phyloP scores from a whole-genome alignment of 2,113 vertebrate genomes.

The Halcyon senegalensis region DNA sequence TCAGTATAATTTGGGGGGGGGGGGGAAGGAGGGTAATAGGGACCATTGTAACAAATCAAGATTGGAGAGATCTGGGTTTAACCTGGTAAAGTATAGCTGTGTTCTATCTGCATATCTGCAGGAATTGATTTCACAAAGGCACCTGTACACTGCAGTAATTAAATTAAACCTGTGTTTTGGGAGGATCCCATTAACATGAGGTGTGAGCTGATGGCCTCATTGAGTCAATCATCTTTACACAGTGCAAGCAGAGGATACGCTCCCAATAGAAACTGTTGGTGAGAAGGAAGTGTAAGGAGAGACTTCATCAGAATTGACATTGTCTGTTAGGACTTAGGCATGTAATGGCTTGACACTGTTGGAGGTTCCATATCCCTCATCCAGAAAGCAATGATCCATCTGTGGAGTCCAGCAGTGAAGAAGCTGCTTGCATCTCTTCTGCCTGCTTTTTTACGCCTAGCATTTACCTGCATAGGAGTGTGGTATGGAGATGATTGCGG shows the following conservation, averaged over 20 bases:
- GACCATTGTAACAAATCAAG: not conserved
- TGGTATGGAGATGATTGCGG: not conserved
- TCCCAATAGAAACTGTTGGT: not conserved
- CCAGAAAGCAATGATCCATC: not conserved
- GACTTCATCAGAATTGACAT: not conserved
- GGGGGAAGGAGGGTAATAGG: rapidly evolving
- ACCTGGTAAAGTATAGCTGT: not conserved
- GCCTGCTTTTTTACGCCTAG: not conserved
- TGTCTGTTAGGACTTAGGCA: not conserved
- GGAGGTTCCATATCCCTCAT: rapidly evolving
- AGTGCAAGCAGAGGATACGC: not conserved
- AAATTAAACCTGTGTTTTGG: not conserved
- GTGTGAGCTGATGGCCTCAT: not conserved
- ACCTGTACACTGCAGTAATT: not conserved
- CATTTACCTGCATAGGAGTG: not conserved
- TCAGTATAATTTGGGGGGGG: not conserved
- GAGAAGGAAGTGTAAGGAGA: not conserved
- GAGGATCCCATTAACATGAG: not conserved
- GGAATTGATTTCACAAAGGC: not conserved
- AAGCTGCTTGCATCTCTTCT: not conserved
- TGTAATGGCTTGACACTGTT: not conserved
- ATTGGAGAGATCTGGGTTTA: not conserved
- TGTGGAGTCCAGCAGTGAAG: not conserved
- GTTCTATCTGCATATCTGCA: not conserved
- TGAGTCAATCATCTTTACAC: not conserved